Conservation (phyloP, 1,140 invertebrate species). For the Meloidogyne hapla region DNA sequence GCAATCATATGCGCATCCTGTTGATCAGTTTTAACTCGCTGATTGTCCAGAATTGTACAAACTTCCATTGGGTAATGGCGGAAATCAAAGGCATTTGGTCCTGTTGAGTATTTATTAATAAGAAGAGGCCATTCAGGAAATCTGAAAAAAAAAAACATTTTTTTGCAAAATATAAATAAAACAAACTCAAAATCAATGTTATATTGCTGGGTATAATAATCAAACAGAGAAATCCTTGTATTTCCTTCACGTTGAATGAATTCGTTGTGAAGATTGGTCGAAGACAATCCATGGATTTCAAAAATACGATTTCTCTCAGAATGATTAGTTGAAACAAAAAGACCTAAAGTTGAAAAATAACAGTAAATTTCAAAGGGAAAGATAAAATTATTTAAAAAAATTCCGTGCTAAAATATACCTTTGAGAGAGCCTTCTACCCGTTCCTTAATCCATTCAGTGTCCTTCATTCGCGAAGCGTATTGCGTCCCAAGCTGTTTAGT, state of each 20-base stretch:
- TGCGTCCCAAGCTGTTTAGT: not conserved
- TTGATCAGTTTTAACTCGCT: slow-evolving; percentile 3
- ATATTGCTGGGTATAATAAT: not conserved
- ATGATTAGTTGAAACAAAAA: not conserved
- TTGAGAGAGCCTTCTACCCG: not conserved
- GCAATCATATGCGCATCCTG: slow-evolving; percentile 6
- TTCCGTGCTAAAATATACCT: not conserved
- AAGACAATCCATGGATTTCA: not conserved
- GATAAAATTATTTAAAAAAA: not conserved
- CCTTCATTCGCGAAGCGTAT: not conserved
- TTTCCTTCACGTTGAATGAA: slow-evolving; percentile 5
- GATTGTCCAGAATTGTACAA: slow-evolving; percentile 7
- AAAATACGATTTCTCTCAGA: not conserved
- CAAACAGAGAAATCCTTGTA: not conserved
- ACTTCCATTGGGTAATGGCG: slow-evolving; percentile 29
- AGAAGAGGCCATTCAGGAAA: slow-evolving; percentile 15
- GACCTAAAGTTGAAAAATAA: not conserved
- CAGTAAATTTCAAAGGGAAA: too few species aligned
- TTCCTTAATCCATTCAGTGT: not conserved
- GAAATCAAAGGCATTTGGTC: not conserved
- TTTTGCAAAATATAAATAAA: not conserved
- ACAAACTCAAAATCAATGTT: not conserved
- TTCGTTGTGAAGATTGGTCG: not conserved
- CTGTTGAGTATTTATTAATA: not conserved
- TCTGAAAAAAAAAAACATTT: not conserved